Evolutionary conservation across 2,113 vertebrate species (phyloP).

Genomic region (Boleophthalmus pectinirostris): DNA sequence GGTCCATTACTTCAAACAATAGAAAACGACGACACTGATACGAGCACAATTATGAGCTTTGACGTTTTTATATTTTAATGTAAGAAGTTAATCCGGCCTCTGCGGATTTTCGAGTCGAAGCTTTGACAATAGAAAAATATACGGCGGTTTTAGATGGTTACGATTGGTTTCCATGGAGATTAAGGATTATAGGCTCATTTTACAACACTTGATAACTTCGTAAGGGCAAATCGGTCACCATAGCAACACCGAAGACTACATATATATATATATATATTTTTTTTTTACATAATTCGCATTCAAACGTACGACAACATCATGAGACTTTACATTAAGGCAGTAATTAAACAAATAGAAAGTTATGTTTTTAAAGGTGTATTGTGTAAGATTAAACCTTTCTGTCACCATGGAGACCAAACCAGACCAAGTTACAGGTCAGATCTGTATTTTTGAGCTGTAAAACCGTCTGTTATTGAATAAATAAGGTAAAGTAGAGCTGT

Average conservation of each 20-base stretch:
- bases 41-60: neutral
- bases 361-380: neutral
- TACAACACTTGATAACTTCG: neutral
- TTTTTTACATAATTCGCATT: neutral
- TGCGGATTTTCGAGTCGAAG: neutral
- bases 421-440: too few species aligned
- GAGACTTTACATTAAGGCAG: conserved; percentile 51
- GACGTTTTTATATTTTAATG: neutral
- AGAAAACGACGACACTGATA: neutral
- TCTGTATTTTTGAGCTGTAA: too few species aligned
- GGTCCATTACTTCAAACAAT: neutral
- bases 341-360: neutral
- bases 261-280: neutral
- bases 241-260: neutral
- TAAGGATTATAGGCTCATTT: neutral
- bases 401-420: too few species aligned
- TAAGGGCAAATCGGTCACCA: neutral
- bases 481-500: too few species aligned
- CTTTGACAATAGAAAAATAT: neutral
- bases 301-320: neutral
- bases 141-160: neutral
- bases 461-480: too few species aligned
- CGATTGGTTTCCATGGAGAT: neutral
- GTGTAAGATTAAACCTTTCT: too few species aligned
- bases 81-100: neutral